Evolutionary conservation across 2,113 vertebrate genomes (phyloP).

Genomic region (Perca fluviatilis): DNA sequence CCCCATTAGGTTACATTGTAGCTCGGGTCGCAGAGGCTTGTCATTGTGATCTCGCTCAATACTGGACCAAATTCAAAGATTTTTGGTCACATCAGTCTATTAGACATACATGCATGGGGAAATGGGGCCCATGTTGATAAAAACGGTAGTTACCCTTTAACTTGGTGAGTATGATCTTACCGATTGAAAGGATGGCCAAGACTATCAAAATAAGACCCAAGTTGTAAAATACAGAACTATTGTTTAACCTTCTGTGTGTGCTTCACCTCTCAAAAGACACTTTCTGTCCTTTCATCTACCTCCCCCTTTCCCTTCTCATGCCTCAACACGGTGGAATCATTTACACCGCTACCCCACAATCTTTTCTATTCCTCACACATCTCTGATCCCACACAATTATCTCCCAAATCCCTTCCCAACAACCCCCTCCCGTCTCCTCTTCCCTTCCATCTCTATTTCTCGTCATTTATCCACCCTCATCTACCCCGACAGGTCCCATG

Average conservation of each 20-base stretch:
- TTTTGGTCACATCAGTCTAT: too few species aligned
- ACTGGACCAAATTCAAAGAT: too few species aligned
- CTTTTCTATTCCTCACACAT: constrained; percentile 53
- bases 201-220: not conserved
- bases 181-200: not conserved
- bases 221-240: not conserved
- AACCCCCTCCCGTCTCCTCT: constrained; percentile 5
- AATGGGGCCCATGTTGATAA: too few species aligned
- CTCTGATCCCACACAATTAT: constrained; percentile 50
- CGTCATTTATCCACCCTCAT: constrained; percentile 42
- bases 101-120: too few species aligned
- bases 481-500: constrained; percentile 27
- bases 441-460: constrained; percentile 13
- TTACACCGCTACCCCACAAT: constrained; percentile 1
- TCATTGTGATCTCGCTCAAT: too few species aligned
- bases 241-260: not conserved
- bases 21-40: rapidly evolving
- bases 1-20: too few species aligned
- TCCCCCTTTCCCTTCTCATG: constrained; percentile 4
- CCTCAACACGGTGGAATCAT: constrained; percentile 5
- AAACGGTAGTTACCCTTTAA: not conserved
- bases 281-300: constrained; percentile 11
- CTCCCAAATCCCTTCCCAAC: constrained; percentile 48
- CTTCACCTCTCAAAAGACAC: not conserved
- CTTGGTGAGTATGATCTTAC: not conserved